Base-by-base conservation (phyloP, 2,888 invertebrate genomes). In the Zelleria hepariella region DNA sequence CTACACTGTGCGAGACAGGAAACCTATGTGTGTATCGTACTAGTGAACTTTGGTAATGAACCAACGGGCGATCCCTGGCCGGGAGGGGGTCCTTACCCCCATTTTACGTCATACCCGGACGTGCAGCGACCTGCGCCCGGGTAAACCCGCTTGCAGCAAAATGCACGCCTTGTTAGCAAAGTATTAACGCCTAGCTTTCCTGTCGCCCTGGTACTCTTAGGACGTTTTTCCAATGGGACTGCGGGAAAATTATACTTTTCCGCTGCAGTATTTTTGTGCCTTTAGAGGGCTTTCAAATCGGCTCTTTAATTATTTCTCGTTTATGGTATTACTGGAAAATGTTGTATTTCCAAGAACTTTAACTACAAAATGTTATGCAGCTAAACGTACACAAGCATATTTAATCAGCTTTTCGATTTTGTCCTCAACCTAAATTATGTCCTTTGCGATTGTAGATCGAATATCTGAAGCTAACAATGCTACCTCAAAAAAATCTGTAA, bases 21-120 rank as follows among this genome's bases (percentile, higher is more conserved):
- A 15, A 26, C 8, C 53, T 69, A 68, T 75, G 81, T 82, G 82
- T 80, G 80, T 74, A 71, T 59, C 78, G 85, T 81, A 82, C 84
- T 82, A 85, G 81, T 87, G 87, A 87, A 87, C 87, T 86, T 87
- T 87, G 86, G 80, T 87, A 87, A 87, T 87, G 87, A 87, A 87
- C 87, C 78, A 71, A 70, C 75, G 75, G 81, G 78, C 76, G 77
- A 77, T 77, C 15, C 32, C 32, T 74, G 80, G 75, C 80, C 76
- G 78, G 74, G 74, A 65, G 64, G 70, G 72, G 66, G 67, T 26
- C 47, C 26, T 32, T 32, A 55, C 73, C 64, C 74, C 74, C 73
- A 64, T 68, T 42, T 71, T 73, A 74, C 75, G 73, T 73, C 70
- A 26, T 67, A 63, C 68, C 68, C 71, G 72, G 71, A 71, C 74